A percentile compares a stretch with the other conserved stretches of the same genome.
Evolutionary conservation across 1,140 invertebrate genomes (phyloP).

Genomic region (Sycobia sp.): DNA sequence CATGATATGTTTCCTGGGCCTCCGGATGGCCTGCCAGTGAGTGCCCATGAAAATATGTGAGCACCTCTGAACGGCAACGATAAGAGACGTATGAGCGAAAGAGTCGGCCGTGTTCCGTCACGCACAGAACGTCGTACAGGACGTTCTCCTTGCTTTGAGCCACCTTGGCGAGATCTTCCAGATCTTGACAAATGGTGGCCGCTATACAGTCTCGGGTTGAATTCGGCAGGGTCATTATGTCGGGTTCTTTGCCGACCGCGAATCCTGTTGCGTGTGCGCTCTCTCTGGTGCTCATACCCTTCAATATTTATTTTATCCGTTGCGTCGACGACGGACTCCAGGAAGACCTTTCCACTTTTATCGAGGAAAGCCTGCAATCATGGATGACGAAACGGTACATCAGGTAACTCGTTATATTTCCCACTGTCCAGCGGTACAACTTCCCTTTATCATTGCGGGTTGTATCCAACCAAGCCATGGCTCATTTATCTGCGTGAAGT

Average conservation of each 20-base stretch:
- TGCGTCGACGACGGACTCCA: not conserved
- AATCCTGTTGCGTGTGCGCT: not conserved
- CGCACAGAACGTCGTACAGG: not conserved
- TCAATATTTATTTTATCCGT: not conserved
- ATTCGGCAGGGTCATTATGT: not conserved
- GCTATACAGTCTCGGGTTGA: not conserved
- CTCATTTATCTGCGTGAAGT: too few relatives aligned
- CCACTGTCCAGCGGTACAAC: constrained; percentile 44
- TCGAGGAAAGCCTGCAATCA: not conserved
- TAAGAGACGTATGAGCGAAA: not conserved
- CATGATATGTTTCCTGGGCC: constrained; percentile 30
- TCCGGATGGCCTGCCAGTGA: constrained; percentile 37
- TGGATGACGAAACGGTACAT: constrained; percentile 22
- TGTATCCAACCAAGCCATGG: constrained; percentile 34
- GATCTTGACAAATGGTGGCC: not conserved
- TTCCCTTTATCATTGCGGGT: constrained; percentile 33
- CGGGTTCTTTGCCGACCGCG: not conserved
- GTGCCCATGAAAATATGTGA: constrained; percentile 34
- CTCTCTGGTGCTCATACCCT: not conserved
- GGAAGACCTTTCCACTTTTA: constrained; percentile 35
- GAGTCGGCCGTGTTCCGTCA: not conserved
- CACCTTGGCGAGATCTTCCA: too few relatives aligned
- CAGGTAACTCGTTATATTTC: constrained; percentile 41
- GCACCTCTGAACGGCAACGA: not conserved
- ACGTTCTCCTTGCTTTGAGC: not conserved